phyloP scores from a whole-genome alignment of 2,797 vertebrate genomes.

The Thaleichthys pacificus region DNA sequence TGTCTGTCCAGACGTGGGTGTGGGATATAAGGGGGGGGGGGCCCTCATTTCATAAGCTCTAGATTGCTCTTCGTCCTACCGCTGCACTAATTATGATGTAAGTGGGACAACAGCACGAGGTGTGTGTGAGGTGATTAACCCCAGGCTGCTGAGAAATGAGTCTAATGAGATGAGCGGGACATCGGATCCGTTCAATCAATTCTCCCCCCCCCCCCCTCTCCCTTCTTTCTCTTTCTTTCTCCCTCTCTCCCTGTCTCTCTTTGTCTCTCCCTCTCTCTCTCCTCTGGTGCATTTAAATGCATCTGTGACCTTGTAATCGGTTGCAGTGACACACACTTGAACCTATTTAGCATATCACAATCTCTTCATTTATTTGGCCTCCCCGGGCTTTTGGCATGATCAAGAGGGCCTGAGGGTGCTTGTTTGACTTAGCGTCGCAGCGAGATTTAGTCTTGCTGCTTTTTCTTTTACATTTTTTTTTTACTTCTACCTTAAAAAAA shows the following conservation, averaged over 20 bases:
- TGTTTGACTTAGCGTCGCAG: constrained; percentile 42
- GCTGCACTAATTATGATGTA: constrained; percentile 91
- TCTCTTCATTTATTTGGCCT: constrained; percentile 68
- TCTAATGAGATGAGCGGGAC: constrained; percentile 86
- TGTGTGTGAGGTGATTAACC: constrained; percentile 91
- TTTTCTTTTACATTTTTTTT: too few relatives aligned
- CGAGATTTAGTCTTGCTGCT: background rate
- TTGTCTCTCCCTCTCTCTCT: constrained; percentile 64
- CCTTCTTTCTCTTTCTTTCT: constrained; percentile 20
- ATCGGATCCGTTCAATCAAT: constrained; percentile 86
- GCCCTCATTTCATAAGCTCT: constrained; percentile 73
- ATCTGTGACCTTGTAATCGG: constrained; percentile 85
- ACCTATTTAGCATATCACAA: constrained; percentile 81
- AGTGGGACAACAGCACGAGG: constrained; percentile 85
- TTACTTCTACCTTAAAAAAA: constrained; percentile 23
- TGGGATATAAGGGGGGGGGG: constrained; percentile 45
- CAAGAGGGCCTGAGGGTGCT: constrained; percentile 51
- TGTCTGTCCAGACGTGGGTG: constrained; percentile 10
- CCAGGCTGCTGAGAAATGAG: constrained; percentile 85
- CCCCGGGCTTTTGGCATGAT: constrained; percentile 46
- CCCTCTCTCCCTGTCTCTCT: constrained; percentile 6
- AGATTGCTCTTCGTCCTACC: constrained; percentile 74
- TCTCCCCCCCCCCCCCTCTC: constrained; percentile 48
- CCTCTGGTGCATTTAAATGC: constrained; percentile 80
- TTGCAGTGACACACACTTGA: constrained; percentile 83